phyloP scores from a whole-genome alignment of 2,888 invertebrate species.

The Acrobasis suavella region DNA sequence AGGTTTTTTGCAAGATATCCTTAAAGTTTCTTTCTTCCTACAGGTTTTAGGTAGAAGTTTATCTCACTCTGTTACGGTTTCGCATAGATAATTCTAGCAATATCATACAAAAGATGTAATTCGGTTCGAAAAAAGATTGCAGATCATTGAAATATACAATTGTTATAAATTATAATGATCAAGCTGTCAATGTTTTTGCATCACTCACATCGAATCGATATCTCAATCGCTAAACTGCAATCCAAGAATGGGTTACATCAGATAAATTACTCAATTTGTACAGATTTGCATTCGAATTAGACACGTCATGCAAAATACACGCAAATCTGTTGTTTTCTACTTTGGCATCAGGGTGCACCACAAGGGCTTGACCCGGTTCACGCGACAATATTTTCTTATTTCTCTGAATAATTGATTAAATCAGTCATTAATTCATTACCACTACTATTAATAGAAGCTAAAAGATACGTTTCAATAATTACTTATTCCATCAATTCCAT shows the following conservation, averaged over 20 bases:
- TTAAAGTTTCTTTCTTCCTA: no score
- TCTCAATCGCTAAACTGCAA: slow-evolving; percentile 9
- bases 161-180: not conserved
- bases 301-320: slow-evolving; percentile 9
- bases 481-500: no score
- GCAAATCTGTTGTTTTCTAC: slow-evolving; percentile 3
- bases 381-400: not conserved
- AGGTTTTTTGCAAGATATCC: no score
- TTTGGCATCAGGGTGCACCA: not conserved
- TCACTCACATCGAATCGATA: not conserved
- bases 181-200: not conserved
- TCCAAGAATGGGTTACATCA: slow-evolving; percentile 10
- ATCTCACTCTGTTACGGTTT: no score
- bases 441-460: no score
- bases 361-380: not conserved
- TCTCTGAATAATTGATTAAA: not conserved
- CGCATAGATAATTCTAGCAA: no score
- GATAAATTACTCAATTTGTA: not conserved
- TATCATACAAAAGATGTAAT: no score
- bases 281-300: slow-evolving; percentile 13
- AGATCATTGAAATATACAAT: not conserved
- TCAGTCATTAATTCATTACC: not conserved
- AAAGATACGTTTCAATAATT: no score
- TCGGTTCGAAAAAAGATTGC: no score
- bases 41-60: no score